A percentile compares a stretch with the other conserved stretches of the same genome.
These are phyloP conservation scores for Polypterus senegalus DNA, from an alignment of 2,113 vertebrate genomes.

Conservation along the genomic window DNA sequence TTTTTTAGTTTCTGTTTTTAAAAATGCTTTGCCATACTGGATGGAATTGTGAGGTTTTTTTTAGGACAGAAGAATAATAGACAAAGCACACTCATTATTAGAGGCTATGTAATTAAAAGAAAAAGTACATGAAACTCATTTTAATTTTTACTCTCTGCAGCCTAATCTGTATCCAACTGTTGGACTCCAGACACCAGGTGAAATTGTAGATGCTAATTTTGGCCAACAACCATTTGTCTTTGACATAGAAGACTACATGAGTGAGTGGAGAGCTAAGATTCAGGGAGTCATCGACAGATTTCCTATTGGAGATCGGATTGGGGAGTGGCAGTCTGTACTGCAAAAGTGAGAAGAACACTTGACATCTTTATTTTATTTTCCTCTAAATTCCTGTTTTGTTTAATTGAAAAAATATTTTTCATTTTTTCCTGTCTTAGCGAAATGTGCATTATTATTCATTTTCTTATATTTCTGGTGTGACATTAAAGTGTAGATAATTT, in stretches of 20 bases:
- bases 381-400: background rate
- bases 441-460: no score
- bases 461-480: no score
- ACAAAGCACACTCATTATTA: no score
- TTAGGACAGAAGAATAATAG: no score
- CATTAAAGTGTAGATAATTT: no score
- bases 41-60: no score
- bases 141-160: conserved; percentile 46
- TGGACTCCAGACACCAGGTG: conserved; percentile 92
- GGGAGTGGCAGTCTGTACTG: conserved; percentile 92
- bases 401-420: rapidly evolving
- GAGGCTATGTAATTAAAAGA: no score
- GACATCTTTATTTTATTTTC: no score
- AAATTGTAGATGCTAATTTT: conserved; percentile 96
- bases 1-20: no score
- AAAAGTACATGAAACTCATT: no score
- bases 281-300: conserved; percentile 88
- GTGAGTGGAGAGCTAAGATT: conserved; percentile 91
- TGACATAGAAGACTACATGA: conserved; percentile 98
- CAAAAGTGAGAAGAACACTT: conserved; percentile 69
- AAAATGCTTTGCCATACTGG: no score
- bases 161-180: conserved; percentile 95
- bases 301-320: conserved; percentile 85
- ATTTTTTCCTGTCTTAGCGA: no score
- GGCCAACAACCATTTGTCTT: conserved; percentile 97